Evolutionary conservation across 2,888 invertebrate genomes (phyloP).

Genomic region (Vannuccia rotundouncinata): DNA sequence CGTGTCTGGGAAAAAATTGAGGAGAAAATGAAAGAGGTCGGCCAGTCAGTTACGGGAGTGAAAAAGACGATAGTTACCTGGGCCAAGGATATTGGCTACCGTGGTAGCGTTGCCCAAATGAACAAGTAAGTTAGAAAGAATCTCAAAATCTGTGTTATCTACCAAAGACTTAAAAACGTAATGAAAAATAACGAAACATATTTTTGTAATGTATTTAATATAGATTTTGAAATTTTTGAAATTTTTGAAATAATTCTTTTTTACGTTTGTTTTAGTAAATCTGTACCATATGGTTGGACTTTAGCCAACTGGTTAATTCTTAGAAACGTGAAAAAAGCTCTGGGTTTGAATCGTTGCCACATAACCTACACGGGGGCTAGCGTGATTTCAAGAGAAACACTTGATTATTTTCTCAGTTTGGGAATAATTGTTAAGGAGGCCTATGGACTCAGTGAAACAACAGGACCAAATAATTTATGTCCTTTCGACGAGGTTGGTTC

Average conservation of each 20-base stretch:
- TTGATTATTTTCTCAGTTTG: conserved; percentile 78
- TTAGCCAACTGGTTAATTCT: conserved; percentile 56
- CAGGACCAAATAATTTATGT: conserved; percentile 74
- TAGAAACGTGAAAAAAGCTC: conserved; percentile 68
- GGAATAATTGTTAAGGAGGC: conserved; percentile 74
- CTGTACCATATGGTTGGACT: neutral
- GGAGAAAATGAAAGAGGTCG: conserved; percentile 73
- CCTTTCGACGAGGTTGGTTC: no score
- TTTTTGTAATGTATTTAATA: no score
- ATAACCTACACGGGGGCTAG: conserved; percentile 74
- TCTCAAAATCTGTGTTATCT: no score
- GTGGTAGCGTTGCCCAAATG: conserved; percentile 57
- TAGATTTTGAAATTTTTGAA: no score
- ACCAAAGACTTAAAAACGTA: no score
- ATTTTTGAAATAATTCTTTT: no score
- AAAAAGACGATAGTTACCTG: conserved; percentile 69
- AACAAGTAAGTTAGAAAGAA: conserved; percentile 42
- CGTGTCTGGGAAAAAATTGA: conserved; percentile 87
- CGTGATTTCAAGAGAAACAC: conserved; percentile 72
- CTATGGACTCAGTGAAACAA: conserved; percentile 75
- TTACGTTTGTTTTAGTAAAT: conserved; percentile 48
- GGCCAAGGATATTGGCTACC: conserved; percentile 70
- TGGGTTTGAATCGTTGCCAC: conserved; percentile 70
- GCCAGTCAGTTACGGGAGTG: conserved; percentile 65
- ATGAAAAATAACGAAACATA: no score